These are phyloP conservation scores for Eueremaeus valkanovi DNA, from an alignment of 2,888 invertebrate genomes.

Conservation along the genomic window DNA sequence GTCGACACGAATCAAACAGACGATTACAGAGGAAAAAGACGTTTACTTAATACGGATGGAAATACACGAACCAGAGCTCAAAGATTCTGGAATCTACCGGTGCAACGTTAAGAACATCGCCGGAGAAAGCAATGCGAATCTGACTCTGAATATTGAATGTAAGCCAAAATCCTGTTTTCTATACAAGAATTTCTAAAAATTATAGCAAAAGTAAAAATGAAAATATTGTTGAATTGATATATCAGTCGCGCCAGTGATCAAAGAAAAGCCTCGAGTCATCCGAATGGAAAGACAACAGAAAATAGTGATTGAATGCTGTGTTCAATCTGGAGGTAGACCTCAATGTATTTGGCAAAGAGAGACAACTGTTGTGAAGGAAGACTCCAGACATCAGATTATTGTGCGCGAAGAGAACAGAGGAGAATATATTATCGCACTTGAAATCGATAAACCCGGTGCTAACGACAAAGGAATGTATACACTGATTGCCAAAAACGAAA, in stretches of 20 bases:
- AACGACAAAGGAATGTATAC: constrained; percentile 64
- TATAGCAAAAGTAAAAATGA: not conserved
- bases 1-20: constrained; percentile 60
- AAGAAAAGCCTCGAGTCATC: constrained; percentile 81
- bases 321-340: constrained; percentile 88
- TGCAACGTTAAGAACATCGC: constrained; percentile 93
- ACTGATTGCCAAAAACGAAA: constrained; percentile 93
- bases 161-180: constrained; percentile 53
- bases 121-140: constrained; percentile 94
- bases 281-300: constrained; percentile 81
- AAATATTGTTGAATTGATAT: constrained; percentile 42
- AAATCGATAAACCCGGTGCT: constrained; percentile 88
- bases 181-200: constrained; percentile 2
- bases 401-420: constrained; percentile 73
- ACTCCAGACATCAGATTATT: constrained; percentile 68
- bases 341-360: constrained; percentile 92
- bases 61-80: constrained; percentile 81
- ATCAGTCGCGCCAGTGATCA: constrained; percentile 83
- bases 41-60: constrained; percentile 82
- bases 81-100: constrained; percentile 96
- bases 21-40: constrained; percentile 76
- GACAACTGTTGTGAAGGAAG: constrained; percentile 69
- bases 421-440: constrained; percentile 82
- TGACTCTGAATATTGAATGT: constrained; percentile 97
- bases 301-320: constrained; percentile 86